Conservation (phyloP, 2,797 vertebrate species). For the Clamator glandarius region DNA sequence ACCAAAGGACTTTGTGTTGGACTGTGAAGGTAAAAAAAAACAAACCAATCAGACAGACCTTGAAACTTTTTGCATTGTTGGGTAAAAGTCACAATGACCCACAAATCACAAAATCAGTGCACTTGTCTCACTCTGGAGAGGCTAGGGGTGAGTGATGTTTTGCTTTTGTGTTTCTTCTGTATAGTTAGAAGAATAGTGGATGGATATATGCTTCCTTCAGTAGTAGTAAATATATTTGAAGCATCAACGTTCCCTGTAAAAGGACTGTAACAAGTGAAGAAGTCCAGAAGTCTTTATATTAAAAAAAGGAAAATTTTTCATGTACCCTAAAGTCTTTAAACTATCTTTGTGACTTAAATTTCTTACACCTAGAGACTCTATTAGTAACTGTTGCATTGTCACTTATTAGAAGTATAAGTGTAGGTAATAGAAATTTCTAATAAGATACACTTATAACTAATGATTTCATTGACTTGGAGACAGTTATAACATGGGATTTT, state of each 20-base stretch:
- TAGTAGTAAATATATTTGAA: background rate
- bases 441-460: background rate
- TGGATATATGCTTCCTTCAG: background rate
- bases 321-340: background rate
- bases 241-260: background rate
- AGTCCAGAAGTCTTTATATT: background rate
- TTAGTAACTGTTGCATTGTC: background rate
- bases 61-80: background rate
- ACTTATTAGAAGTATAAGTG: background rate
- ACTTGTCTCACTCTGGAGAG: background rate
- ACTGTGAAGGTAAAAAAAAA: background rate
- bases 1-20: background rate
- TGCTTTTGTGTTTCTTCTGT: background rate
- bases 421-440: background rate
- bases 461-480: slow-evolving; percentile 7
- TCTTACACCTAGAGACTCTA: background rate
- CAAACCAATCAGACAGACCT: background rate
- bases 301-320: background rate
- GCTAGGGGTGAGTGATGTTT: background rate
- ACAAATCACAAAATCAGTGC: background rate
- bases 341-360: background rate
- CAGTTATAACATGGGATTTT: background rate
- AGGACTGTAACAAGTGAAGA: background rate
- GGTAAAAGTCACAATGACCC: background rate
- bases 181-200: background rate